Base-by-base conservation (phyloP, 2,113 vertebrate species). In the Myotis davidii region DNA sequence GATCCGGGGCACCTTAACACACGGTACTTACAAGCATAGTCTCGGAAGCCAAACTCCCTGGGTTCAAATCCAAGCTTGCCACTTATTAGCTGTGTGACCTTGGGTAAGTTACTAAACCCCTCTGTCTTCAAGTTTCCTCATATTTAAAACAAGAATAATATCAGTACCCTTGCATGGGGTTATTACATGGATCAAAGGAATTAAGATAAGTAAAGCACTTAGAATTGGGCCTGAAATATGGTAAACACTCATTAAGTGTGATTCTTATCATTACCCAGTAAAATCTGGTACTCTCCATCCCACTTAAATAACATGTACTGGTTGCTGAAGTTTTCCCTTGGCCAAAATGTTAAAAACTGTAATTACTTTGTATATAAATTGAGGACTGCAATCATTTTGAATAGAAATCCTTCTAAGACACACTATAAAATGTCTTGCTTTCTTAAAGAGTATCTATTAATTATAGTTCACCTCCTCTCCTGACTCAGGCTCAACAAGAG, bases 311-410 rank as follows among this genome's bases (percentile, higher is more conserved):
- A 95, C 92, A 92, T 37, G n/a, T 74, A 67, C 76, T 56, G 34
- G n/a, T n/a, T 87, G 90, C 93, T 48, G 10, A 92, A 96, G 81
- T 54, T 82, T 94, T 95, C 72, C 65, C 25, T 73, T 77, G 48
- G 59, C 61, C 73, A 69, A 85, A 87, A 64, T 73, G 39, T 78
- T 92, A 90, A 85, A 89, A 96, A 96, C 69, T 88, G 61, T 92
- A 91, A 95, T 97, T 94, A 94, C 70, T 92, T 78, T 29, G 85
- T 34, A 89, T 82, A 94, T 64, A 96, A 72, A 88, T 77, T 74
- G 92, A 96, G 32, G 94, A 52, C 79, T 52, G 11, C 74, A 92
- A 90, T 96, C 67, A 90, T 61, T 92, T 61, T 90, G 27, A 96
- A 78, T 54, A 25, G 76, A 88, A 76, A 34, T 54, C 39, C 95